Conservation (phyloP, 2,888 invertebrate species). For the Acronicta aceris region DNA sequence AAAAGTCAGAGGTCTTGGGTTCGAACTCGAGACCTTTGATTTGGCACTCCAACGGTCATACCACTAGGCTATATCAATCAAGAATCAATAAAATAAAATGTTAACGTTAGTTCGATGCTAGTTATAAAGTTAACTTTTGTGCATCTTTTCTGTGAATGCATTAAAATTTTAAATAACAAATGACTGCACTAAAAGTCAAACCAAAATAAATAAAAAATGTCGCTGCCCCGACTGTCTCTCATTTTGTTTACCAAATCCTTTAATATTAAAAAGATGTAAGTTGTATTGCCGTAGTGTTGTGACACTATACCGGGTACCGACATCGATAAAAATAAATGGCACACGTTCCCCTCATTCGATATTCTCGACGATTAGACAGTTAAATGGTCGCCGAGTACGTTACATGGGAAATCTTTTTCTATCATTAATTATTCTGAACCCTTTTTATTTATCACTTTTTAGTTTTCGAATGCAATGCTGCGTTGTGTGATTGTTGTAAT, state of each 20-base stretch:
- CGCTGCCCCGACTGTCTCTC: slow-evolving; percentile 58
- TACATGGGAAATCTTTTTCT: slow-evolving; percentile 77
- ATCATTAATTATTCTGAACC: slow-evolving; percentile 72
- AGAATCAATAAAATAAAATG: no score
- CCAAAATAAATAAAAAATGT: slow-evolving; percentile 54
- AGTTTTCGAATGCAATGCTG: slow-evolving; percentile 50
- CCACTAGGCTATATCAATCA: no score
- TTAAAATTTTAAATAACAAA: slow-evolving; percentile 18
- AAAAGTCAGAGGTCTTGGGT: no score
- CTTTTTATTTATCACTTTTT: slow-evolving; percentile 44
- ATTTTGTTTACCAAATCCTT: slow-evolving; percentile 82
- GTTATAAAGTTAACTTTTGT: not conserved
- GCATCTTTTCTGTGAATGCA: not conserved
- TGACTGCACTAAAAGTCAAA: slow-evolving; percentile 34
- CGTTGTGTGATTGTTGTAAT: slow-evolving; percentile 64
- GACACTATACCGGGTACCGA: slow-evolving; percentile 52
- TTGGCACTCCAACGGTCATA: no score
- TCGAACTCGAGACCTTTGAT: no score
- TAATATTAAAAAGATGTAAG: slow-evolving; percentile 86
- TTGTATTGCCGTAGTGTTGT: slow-evolving; percentile 74
- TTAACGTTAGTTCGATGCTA: no score
- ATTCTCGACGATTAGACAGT: slow-evolving; percentile 67
- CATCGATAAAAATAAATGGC: slow-evolving; percentile 69
- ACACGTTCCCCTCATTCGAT: slow-evolving; percentile 57
- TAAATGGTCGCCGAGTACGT: slow-evolving; percentile 54